phyloP scores from a whole-genome alignment of 30 jellyfish, hydroid and myxozoan species.

The Sanderia malayensis region DNA sequence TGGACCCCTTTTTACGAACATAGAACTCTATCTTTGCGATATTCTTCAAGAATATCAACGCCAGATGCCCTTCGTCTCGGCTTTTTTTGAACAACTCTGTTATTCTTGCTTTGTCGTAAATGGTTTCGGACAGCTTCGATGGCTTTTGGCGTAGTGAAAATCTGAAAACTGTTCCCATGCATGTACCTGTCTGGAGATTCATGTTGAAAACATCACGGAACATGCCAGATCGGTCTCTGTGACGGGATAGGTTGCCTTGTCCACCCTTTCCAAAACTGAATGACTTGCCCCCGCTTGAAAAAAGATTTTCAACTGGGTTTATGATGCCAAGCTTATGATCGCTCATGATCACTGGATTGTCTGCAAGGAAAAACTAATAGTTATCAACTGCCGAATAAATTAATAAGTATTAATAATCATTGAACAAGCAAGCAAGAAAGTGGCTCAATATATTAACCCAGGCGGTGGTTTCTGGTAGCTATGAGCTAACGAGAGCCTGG shows the following conservation, averaged over 20 bases:
- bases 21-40: constrained; percentile 29
- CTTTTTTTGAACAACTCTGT: constrained; percentile 6
- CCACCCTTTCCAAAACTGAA: constrained; percentile 5
- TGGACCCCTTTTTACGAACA: constrained; percentile 10
- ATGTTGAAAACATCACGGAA: constrained; percentile 4
- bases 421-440: too few relatives aligned
- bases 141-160: constrained; percentile 30
- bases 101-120: constrained; percentile 7
- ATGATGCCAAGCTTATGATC: constrained; percentile 28
- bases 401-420: too few relatives aligned
- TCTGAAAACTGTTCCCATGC: constrained; percentile 49
- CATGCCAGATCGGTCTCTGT: constrained; percentile 9
- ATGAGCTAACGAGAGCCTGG: too few relatives aligned
- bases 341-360: constrained; percentile 61
- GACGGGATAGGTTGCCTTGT: background rate
- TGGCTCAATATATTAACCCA: too few relatives aligned
- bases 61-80: constrained; percentile 31
- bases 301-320: constrained; percentile 57
- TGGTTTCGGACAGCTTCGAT: constrained; percentile 40
- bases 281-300: constrained; percentile 21
- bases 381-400: too few relatives aligned
- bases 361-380: constrained; percentile 36
- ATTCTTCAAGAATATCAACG: constrained; percentile 38
- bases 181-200: constrained; percentile 12
- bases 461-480: too few relatives aligned